Evolutionary conservation across 2,113 vertebrate genomes (phyloP).

Genomic region (Boleophthalmus pectinirostris): DNA sequence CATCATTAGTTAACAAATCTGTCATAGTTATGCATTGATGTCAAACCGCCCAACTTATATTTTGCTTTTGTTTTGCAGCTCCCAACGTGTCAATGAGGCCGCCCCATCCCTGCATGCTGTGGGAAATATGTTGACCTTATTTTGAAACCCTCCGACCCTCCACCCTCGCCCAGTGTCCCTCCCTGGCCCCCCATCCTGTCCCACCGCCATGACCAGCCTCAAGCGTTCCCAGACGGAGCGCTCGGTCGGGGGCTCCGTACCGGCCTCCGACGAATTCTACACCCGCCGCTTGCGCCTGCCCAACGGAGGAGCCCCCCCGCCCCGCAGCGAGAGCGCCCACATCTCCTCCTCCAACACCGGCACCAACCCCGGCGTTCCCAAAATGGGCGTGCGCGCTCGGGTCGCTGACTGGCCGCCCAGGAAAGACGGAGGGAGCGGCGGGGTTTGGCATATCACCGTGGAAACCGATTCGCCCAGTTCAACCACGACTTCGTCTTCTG

Average conservation of each 20-base stretch:
- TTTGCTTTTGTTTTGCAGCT: conserved; percentile 44
- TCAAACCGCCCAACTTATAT: neutral
- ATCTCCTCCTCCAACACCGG: conserved; percentile 81
- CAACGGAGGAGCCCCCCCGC: conserved; percentile 92
- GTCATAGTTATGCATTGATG: neutral
- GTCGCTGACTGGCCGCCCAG: conserved; percentile 98
- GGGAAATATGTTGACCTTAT: conserved; percentile 55
- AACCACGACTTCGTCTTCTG: conserved; percentile 70
- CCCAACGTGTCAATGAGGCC: conserved; percentile 51
- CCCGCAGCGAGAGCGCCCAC: conserved; percentile 93
- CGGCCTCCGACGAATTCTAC: conserved; percentile 93
- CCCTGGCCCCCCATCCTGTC: conserved; percentile 42
- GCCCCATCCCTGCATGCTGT: conserved; percentile 32
- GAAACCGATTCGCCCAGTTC: conserved; percentile 84
- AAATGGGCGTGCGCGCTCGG: conserved; percentile 97
- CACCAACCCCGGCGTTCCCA: conserved; percentile 93
- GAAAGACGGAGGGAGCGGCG: conserved; percentile 84
- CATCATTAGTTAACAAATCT: no score
- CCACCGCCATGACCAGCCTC: conserved; percentile 93
- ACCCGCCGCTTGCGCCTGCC: conserved; percentile 94
- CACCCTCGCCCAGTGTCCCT: conserved; percentile 42
- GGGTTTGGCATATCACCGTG: conserved; percentile 82
- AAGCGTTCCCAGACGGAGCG: conserved; percentile 98
- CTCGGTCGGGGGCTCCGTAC: conserved; percentile 87
- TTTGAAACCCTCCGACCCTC: conserved; percentile 40